Percentiles rank a stretch among this genome's conserved stretches.
Conservation (phyloP, 2,797 vertebrate genomes). For the Hirundo rustica region DNA sequence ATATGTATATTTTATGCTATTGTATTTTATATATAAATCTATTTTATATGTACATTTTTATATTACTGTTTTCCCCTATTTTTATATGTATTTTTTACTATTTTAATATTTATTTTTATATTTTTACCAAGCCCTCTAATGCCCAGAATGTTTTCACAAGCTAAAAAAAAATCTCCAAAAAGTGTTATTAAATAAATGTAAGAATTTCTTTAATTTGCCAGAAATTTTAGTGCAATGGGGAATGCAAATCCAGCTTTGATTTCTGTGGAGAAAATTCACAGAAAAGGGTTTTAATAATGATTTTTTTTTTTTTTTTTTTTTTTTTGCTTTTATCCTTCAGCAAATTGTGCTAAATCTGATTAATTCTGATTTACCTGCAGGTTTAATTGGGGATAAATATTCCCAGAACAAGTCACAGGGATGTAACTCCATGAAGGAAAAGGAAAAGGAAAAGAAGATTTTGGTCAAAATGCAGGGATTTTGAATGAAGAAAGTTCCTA, state of each 20-base stretch:
- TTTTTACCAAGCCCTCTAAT: neutral
- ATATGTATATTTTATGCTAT: neutral
- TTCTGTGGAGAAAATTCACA: neutral
- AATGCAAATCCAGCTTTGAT: neutral
- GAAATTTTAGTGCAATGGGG: neutral
- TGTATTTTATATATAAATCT: neutral
- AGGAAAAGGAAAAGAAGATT: neutral
- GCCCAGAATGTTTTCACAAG: neutral
- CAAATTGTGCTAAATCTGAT: neutral
- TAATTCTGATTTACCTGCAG: neutral
- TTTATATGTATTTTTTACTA: neutral
- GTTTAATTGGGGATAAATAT: neutral
- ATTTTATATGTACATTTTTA: neutral
- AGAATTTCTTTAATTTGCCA: neutral
- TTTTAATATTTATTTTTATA: neutral
- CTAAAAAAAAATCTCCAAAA: neutral
- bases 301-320: neutral
- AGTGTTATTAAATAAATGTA: neutral
- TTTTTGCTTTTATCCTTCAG: neutral
- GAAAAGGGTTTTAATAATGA: neutral
- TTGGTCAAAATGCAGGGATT: neutral
- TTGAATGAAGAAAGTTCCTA: neutral
- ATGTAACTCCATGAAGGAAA: neutral
- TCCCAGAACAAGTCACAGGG: neutral
- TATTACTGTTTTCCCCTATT: neutral